Evolutionary conservation across 2,113 vertebrate species (phyloP), one percentile per base, ranked within the genome.

Genomic region (Amazona guildingii): DNA sequence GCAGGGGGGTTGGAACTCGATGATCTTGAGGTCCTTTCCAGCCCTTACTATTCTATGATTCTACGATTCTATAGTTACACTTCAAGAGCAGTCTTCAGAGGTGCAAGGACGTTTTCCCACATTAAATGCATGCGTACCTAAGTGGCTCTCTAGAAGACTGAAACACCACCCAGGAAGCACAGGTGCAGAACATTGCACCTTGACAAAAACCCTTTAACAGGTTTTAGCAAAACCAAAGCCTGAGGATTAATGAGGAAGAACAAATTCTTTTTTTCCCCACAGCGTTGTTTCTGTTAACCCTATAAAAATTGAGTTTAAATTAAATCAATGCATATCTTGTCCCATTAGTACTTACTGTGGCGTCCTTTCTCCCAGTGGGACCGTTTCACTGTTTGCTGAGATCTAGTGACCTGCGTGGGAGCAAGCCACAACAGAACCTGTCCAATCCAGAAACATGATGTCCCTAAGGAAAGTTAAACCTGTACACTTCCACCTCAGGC

Each of bases 121-220:
- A 6, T 46, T 68, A 76, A 66, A 73, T 39, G n/a, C 0, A 1
- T 8, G 43, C 0, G 2, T 43, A 33, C 0, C 0, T 31, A 66
- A 83, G 92, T 28, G 69, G 43, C 27, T 91, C 61, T 61, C 41
- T 25, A 66, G 80, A 29, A 49, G 13, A 52, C 59, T 81, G 66
- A 93, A 69, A 27, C 29, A 28, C 77, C 76, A 49, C 31, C 31
- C 3, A 2, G 29, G 5, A 19, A 48, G 54, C 5, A 3, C 37
- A 55, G 37, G 21, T 46, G 76, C 23, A 41, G 64, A 92, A 59
- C 8, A 2, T 10, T 20, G 39, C 15, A 59, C 28, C n/a, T 54
- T 74, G 46, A 46, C 55, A 29, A 81, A 63, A 86, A 4, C 27
- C 67, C 64, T 33, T 35, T 19, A 11, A 72, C 27, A 44, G 39